phyloP scores from a whole-genome alignment of 2,113 vertebrate species.

The Paratilapia polleni region DNA sequence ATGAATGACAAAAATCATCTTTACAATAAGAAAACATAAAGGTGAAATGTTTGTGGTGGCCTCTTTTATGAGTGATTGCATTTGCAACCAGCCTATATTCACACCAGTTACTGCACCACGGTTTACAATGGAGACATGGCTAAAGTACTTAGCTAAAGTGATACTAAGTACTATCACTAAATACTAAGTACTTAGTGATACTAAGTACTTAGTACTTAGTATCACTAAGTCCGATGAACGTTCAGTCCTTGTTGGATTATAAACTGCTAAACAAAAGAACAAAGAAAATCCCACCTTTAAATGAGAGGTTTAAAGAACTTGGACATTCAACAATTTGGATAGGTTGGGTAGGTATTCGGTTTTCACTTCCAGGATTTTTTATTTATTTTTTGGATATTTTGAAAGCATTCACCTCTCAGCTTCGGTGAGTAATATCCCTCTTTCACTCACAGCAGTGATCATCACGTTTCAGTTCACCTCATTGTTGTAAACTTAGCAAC shows the following conservation, averaged over 20 bases:
- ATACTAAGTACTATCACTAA: too few species aligned
- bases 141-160: too few species aligned
- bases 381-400: neutral
- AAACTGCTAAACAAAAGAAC: too few species aligned
- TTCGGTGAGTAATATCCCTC: neutral
- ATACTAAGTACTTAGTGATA: too few species aligned
- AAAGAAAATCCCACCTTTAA: neutral
- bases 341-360: neutral
- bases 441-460: too few species aligned
- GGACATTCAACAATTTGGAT: neutral
- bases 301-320: neutral
- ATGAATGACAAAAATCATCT: neutral
- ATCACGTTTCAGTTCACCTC: too few species aligned
- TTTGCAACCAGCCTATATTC: neutral
- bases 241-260: too few species aligned
- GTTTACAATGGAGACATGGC: neutral
- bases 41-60: neutral
- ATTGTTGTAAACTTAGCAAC: accelerated
- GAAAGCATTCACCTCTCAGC: neutral
- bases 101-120: neutral
- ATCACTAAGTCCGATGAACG: neutral
- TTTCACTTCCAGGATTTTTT: too few species aligned
- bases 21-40: neutral
- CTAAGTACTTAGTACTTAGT: too few species aligned
- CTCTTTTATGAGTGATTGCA: neutral